Conservation (phyloP, 2,797 vertebrate genomes). For the Parambassis ranga region DNA sequence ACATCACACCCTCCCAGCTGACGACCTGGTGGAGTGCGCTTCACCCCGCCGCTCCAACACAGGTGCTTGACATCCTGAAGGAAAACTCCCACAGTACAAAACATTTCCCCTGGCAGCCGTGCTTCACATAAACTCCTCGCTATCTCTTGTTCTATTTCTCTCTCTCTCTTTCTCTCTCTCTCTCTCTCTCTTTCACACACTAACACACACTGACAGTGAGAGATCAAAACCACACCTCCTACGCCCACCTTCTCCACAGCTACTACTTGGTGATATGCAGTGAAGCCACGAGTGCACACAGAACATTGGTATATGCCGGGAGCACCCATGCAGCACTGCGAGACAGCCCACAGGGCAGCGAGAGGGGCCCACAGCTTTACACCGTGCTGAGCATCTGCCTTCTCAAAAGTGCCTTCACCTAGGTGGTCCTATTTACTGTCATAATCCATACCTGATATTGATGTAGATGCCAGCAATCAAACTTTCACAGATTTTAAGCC, state of each 20-base stretch:
- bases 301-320: slow-evolving; percentile 26
- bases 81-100: slow-evolving; percentile 70
- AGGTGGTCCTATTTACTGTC: slow-evolving; percentile 18
- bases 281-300: slow-evolving; percentile 46
- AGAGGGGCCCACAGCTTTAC: slow-evolving; percentile 45
- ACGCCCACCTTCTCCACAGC: slow-evolving; percentile 54
- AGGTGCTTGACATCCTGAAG: slow-evolving; percentile 70
- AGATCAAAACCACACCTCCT: slow-evolving; percentile 57
- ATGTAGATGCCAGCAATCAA: slow-evolving; percentile 2
- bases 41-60: slow-evolving; percentile 57
- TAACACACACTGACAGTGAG: slow-evolving; percentile 54
- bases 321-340: slow-evolving; percentile 53
- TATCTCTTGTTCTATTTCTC: slow-evolving; percentile 44
- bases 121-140: slow-evolving; percentile 50
- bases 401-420: slow-evolving; percentile 27
- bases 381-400: slow-evolving; percentile 31
- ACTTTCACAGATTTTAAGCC: not conserved
- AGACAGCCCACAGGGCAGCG: slow-evolving; percentile 57
- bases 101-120: slow-evolving; percentile 57
- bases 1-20: slow-evolving; percentile 65
- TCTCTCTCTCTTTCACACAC: slow-evolving; percentile 39
- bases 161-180: slow-evolving; percentile 2
- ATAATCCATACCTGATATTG: not conserved
- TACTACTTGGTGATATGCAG: slow-evolving; percentile 57
- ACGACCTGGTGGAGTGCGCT: slow-evolving; percentile 59